phyloP scores from a whole-genome alignment of 2,888 invertebrate genomes.

The Epicampocera succincta region DNA sequence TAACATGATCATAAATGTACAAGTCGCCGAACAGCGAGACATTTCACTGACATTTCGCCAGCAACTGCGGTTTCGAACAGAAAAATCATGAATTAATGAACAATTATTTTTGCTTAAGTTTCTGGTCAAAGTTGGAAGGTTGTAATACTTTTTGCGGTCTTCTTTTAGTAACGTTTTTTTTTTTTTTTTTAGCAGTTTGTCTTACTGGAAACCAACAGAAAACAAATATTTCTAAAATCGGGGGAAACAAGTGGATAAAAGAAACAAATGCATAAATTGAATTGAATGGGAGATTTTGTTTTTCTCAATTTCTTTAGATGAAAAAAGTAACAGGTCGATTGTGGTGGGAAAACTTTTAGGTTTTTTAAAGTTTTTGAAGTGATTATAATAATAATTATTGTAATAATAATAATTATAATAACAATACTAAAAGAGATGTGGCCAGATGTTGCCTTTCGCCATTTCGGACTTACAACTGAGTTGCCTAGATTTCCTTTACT shows the following conservation, averaged over 20 bases:
- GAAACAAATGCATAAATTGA: background rate
- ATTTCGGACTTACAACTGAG: no score
- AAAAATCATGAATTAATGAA: constrained; percentile 17
- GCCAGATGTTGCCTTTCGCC: no score
- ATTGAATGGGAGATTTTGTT: constrained; percentile 51
- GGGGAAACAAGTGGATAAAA: constrained; percentile 22
- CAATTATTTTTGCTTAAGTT: constrained; percentile 58
- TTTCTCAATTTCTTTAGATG: constrained; percentile 24
- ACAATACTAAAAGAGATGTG: no score
- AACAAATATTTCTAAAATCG: background rate
- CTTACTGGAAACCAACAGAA: background rate
- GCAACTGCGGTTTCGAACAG: constrained; percentile 28
- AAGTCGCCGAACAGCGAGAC: constrained; percentile 35
- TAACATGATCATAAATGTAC: constrained; percentile 60
- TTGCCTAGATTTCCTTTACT: no score
- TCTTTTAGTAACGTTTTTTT: background rate
- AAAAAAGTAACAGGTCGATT: constrained; percentile 45
- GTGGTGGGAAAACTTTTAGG: constrained; percentile 14
- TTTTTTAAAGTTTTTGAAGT: no score
- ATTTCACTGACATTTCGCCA: constrained; percentile 44
- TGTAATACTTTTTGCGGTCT: constrained; percentile 36
- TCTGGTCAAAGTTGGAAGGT: constrained; percentile 60
- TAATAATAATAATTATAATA: no score
- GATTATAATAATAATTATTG: no score
- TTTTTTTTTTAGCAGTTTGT: background rate